Evolutionary conservation across 2,113 vertebrate genomes (phyloP).

Genomic region (Thinocorus orbignyianus): DNA sequence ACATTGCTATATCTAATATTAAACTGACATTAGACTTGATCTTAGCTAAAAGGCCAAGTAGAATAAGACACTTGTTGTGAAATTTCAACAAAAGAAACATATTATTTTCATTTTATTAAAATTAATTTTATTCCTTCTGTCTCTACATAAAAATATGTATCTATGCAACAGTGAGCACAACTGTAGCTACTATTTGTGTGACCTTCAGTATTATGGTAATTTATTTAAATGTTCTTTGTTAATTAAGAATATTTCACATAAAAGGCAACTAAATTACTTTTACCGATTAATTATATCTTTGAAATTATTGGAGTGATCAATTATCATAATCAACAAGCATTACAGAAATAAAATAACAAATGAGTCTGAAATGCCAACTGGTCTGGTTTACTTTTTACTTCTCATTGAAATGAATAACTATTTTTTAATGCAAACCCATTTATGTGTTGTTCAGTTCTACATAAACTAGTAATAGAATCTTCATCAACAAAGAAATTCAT

Average conservation of each 20-base stretch:
- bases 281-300: constrained; percentile 74
- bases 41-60: background rate
- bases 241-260: constrained; percentile 78
- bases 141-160: background rate
- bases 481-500: background rate
- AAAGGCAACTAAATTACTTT: constrained; percentile 69
- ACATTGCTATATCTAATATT: background rate
- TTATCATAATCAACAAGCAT: constrained; percentile 79
- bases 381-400: constrained; percentile 14
- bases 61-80: background rate
- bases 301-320: constrained; percentile 75
- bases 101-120: constrained; percentile 2
- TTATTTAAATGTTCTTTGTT: constrained; percentile 78
- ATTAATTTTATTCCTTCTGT: background rate
- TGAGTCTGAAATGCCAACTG: constrained; percentile 57
- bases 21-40: background rate
- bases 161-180: constrained; percentile 24
- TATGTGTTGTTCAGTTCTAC: background rate
- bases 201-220: constrained; percentile 80
- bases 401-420: background rate
- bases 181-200: constrained; percentile 65
- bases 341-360: constrained; percentile 74
- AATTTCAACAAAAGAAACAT: background rate
- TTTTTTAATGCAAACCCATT: background rate
- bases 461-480: background rate